Percentiles rank a stretch among this genome's conserved stretches.
phyloP scores from a whole-genome alignment of 2,113 vertebrate genomes.

The Myiagra hebetior region DNA sequence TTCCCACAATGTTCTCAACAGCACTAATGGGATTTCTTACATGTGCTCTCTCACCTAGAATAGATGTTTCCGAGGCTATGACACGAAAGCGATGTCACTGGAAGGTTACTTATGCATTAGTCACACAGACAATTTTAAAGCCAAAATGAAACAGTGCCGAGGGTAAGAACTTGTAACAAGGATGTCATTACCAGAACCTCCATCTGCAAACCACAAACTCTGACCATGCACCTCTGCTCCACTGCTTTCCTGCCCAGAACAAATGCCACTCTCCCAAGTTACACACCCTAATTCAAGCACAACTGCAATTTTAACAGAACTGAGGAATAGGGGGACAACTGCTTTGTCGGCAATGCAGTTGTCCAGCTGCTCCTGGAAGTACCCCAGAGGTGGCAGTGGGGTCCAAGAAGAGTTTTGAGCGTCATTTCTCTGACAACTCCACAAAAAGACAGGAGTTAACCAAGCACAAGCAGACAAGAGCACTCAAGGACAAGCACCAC shows the following conservation, averaged over 20 bases:
- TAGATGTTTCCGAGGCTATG: neutral
- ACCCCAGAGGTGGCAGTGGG: neutral
- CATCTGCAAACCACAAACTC: neutral
- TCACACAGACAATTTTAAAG: neutral
- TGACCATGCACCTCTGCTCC: neutral
- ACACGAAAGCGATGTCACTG: neutral
- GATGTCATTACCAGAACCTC: neutral
- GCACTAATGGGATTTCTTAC: neutral
- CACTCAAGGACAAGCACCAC: neutral
- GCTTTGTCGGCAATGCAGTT: rapidly evolving
- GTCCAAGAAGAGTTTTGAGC: rapidly evolving
- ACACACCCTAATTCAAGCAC: neutral
- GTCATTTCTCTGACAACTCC: neutral
- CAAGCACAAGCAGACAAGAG: neutral
- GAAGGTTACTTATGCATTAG: neutral
- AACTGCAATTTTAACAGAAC: neutral
- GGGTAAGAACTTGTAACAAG: neutral
- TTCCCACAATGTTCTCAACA: neutral
- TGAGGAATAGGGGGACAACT: neutral
- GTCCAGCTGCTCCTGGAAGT: neutral
- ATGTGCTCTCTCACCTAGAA: neutral
- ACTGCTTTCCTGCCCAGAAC: neutral
- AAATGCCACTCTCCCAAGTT: neutral
- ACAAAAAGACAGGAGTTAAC: neutral
- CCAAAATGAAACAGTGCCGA: neutral